Base-by-base conservation (phyloP, 2,113 vertebrate genomes). In the Urocynchramus pylzowi region DNA sequence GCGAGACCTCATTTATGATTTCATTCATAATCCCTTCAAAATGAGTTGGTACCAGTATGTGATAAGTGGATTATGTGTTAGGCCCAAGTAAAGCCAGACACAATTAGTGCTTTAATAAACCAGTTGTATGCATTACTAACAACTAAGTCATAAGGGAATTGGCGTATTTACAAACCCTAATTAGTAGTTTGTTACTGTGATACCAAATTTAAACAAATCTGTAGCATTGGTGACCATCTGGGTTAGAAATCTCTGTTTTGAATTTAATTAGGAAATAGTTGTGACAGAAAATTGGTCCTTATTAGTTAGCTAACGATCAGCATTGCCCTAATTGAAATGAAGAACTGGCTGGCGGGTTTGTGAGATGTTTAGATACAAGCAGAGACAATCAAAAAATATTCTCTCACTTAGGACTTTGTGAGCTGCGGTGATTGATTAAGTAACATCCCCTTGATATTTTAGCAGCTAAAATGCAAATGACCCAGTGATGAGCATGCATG, bases 41-140 rank as follows among this genome's bases (percentile, higher is more conserved):
- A 98, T 98, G 97, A 98, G 97, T 97, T 95, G 97, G 97, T 97
- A 97, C 96, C 70, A 97, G 94, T 97, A 97, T 98, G 98, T 97
- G 97, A 98, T 98, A 98, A 98, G 98, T 98, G 98, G 98, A 98
- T 98, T 98, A 98, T 97, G 96, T 94, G 88, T 89, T 97, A 98
- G 98, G 96, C 97, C 97, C 97, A 96, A 97, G 97, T 96, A 98
- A 98, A 98, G 97, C 97, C 97, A 97, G 95, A 96, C 94, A 97
- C 98, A 98, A 98, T 98, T 98, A 98, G 98, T 98, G 98, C 97
- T 97, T 98, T 98, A 98, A 98, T 98, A 98, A 98, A 98, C 97
- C 15, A 5, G 97, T 97, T 98, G 97, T 97, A 97, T 98, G 97
- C 96, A 98, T 98, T 97, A 97, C 97, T 97, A 97, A 98, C 97